phyloP scores from a whole-genome alignment of 2,797 vertebrate species.

The Morelia viridis region DNA sequence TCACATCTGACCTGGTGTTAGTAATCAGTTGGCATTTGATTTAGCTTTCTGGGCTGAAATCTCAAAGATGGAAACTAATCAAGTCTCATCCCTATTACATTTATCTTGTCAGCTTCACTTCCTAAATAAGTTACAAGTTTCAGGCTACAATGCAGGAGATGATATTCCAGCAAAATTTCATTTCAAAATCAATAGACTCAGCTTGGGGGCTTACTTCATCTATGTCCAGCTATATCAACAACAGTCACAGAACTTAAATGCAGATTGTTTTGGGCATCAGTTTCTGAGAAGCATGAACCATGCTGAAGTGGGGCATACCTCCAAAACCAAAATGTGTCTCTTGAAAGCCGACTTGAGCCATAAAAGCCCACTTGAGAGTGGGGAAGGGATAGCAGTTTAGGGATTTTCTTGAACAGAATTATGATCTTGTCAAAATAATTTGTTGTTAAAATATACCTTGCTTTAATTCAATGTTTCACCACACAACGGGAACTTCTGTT shows the following conservation, averaged over 20 bases:
- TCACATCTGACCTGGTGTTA: constrained; percentile 41
- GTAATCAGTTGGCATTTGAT: constrained; percentile 14
- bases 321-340: background rate
- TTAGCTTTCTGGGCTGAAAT: constrained; percentile 47
- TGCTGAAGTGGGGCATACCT: background rate
- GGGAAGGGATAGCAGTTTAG: background rate
- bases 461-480: background rate
- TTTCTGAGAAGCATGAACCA: background rate
- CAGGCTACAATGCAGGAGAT: constrained; percentile 26
- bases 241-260: background rate
- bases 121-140: constrained; percentile 36
- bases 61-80: constrained; percentile 33
- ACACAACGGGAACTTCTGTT: background rate
- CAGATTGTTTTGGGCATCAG: background rate
- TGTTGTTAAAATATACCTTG: background rate
- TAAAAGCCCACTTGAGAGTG: background rate
- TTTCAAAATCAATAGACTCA: constrained; percentile 44
- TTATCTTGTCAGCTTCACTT: constrained; percentile 47
- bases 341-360: no score
- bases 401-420: background rate
- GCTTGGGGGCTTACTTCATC: constrained; percentile 31
- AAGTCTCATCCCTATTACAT: constrained; percentile 19
- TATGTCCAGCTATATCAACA: constrained; percentile 36
- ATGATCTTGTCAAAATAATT: background rate
- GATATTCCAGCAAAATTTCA: constrained; percentile 53